Conservation (phyloP, 2,113 vertebrate species). For the Ctenomys sociabilis region DNA sequence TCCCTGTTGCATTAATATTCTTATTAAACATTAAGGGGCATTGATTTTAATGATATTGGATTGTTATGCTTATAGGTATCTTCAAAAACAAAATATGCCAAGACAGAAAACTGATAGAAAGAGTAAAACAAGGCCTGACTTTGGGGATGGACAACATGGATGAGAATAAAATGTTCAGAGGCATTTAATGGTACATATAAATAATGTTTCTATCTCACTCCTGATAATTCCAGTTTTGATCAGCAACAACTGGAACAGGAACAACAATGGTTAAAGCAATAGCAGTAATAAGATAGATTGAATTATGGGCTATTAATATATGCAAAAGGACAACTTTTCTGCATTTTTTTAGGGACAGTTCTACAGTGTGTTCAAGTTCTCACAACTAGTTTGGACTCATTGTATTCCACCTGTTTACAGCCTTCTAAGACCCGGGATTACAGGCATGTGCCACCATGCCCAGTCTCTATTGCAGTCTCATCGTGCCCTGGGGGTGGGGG, state of each 20-base stretch:
- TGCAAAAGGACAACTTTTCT: background rate
- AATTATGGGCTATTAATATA: constrained; percentile 37
- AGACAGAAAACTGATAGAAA: background rate
- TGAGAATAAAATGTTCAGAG: background rate
- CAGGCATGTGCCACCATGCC: too few relatives aligned
- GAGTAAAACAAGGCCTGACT: background rate
- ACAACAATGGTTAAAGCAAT: background rate
- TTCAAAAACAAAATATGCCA: background rate
- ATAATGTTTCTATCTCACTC: background rate
- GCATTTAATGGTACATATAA: constrained; percentile 5
- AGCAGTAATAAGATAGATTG: constrained; percentile 30
- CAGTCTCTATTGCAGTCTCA: too few relatives aligned
- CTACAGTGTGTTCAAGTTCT: too few relatives aligned
- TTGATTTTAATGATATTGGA: background rate
- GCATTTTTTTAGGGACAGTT: too few relatives aligned
- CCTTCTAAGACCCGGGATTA: too few relatives aligned
- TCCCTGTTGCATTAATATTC: background rate
- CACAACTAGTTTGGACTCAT: too few relatives aligned
- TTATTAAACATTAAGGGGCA: background rate
- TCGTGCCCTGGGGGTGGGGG: too few relatives aligned
- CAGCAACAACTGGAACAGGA: background rate
- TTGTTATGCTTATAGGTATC: background rate
- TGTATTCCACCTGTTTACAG: too few relatives aligned
- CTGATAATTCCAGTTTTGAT: background rate
- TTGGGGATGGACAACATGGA: background rate